Conservation (phyloP, 2,113 vertebrate genomes). For the Rattus norvegicus region GRCr8 NC_086020.1:227576501-227577000, state of each 20-base stretch:
- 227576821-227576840: background rate
- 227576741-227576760: constrained; percentile 9
- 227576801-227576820: constrained; percentile 1
- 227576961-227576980: background rate
- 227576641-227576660: constrained; percentile 63
- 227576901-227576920: background rate
- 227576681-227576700: constrained; percentile 49
- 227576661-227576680: constrained; percentile 63
- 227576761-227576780: constrained; percentile 19
- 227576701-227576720: constrained; percentile 47
- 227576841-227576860: background rate
- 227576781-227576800: constrained; percentile 25
- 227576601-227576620: constrained; percentile 76
- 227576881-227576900: background rate
- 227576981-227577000: background rate
- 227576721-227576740: constrained; percentile 34
- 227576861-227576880: background rate
- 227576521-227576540: constrained; percentile 77
- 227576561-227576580: constrained; percentile 77
- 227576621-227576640: constrained; percentile 54
- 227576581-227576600: constrained; percentile 81
- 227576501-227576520: constrained; percentile 76
- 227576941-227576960: background rate
- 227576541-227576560: constrained; percentile 80
- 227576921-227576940: background rate